Conservation (phyloP, 1,140 invertebrate genomes). For the Atopsyche davidsoni region DNA sequence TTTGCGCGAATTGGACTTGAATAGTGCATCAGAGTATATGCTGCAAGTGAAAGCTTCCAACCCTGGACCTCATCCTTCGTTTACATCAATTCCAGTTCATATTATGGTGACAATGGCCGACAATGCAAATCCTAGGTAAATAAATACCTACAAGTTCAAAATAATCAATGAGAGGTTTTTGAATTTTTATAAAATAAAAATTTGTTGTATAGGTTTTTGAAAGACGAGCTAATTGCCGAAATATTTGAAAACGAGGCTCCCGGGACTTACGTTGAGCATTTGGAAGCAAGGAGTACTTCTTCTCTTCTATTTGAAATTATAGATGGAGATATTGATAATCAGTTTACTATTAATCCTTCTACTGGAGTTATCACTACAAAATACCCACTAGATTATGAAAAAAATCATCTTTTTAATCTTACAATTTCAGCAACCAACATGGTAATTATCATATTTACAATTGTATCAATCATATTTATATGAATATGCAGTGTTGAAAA, state of each 20-base stretch:
- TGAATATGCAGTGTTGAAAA: constrained; percentile 9
- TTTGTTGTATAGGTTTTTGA: constrained; percentile 49
- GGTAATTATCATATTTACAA: constrained; percentile 42
- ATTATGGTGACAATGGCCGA: constrained; percentile 83
- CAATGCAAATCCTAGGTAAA: constrained; percentile 71
- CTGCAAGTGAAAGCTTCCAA: constrained; percentile 77
- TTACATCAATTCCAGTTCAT: constrained; percentile 74
- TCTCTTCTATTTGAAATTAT: constrained; percentile 77
- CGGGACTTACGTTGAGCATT: constrained; percentile 69
- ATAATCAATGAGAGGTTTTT: neutral
- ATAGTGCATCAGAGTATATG: constrained; percentile 69
- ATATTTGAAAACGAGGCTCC: constrained; percentile 77
- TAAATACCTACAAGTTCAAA: constrained; percentile 2
- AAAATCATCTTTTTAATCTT: constrained; percentile 68
- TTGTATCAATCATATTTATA: constrained; percentile 6
- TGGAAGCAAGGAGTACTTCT: constrained; percentile 72
- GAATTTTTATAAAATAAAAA: neutral
- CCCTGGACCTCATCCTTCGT: constrained; percentile 66
- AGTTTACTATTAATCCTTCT: constrained; percentile 78
- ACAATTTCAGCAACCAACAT: constrained; percentile 81
- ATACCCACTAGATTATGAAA: constrained; percentile 73
- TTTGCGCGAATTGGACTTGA: constrained; percentile 65
- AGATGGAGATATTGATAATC: constrained; percentile 66
- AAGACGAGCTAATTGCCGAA: constrained; percentile 63
- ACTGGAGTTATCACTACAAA: constrained; percentile 74